A percentile compares a stretch with the other conserved stretches of the same genome.
These are phyloP conservation scores for Agriopis aurantiaria DNA, from an alignment of 2,888 invertebrate species.

Conservation along the genomic window DNA sequence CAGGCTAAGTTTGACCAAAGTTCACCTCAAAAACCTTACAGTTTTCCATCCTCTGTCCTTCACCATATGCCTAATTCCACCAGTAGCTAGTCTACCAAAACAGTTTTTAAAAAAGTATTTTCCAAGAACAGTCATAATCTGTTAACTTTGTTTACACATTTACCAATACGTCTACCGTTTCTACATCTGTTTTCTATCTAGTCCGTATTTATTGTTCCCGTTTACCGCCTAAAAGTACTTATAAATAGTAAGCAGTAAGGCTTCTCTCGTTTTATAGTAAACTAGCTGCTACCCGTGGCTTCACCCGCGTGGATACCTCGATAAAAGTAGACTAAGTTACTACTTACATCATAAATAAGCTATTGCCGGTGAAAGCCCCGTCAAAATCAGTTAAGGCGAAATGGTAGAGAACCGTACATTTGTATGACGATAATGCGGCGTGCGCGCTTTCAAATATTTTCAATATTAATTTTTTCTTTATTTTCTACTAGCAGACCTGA, in stretches of 20 bases:
- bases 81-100: neutral
- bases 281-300: no score
- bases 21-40: neutral
- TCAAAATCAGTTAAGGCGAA: no score
- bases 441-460: no score
- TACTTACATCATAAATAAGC: no score
- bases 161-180: conserved; percentile 28
- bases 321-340: no score
- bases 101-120: conserved; percentile 13
- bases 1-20: no score
- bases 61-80: neutral
- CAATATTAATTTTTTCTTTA: no score
- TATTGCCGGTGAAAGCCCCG: no score
- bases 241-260: neutral
- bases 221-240: neutral
- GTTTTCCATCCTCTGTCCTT: neutral
- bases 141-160: conserved; percentile 31
- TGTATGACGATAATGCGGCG: no score
- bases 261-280: neutral
- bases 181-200: conserved; percentile 33
- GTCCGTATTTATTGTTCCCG: conserved; percentile 25
- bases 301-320: no score
- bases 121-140: conserved; percentile 28
- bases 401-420: no score
- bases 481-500: no score